Evolutionary conservation across 1,140 invertebrate genomes (phyloP).

Genomic region (Scylla paramamosain): DNA sequence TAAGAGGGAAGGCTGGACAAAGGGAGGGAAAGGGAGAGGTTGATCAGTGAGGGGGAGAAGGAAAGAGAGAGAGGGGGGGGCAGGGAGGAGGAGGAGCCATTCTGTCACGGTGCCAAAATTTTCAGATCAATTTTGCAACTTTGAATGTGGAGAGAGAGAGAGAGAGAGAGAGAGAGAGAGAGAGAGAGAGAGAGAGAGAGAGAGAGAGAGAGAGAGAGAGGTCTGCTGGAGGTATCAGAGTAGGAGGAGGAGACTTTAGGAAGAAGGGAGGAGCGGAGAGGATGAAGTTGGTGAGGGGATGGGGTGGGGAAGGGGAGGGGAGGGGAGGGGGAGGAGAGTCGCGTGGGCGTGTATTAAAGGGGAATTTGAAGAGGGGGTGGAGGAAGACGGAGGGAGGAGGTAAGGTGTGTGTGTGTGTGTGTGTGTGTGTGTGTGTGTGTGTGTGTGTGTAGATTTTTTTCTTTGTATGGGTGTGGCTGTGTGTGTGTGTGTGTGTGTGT

Average conservation of each 20-base stretch:
- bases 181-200: neutral
- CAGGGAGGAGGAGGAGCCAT: neutral
- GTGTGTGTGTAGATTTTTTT: neutral
- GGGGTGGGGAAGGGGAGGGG: neutral
- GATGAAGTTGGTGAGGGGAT: neutral
- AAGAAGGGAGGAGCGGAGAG: neutral
- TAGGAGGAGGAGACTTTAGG: neutral
- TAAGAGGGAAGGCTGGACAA: no score
- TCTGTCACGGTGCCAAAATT: neutral
- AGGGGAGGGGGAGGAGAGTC: no score
- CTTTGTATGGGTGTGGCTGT: neutral
- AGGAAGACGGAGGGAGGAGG: no score
- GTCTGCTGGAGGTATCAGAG: neutral
- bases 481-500: neutral
- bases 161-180: slow-evolving; percentile 6
- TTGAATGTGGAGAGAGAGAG: neutral
- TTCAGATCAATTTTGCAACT: neutral
- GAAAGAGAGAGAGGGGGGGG: no score
- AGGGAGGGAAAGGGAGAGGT: neutral
- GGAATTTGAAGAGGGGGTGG: no score
- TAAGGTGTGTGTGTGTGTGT: neutral
- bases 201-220: neutral
- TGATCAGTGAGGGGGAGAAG: no score
- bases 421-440: slow-evolving; percentile 33
- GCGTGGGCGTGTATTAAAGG: no score